phyloP scores from a whole-genome alignment of 2,888 invertebrate genomes.

The Microplitis manilae region DNA sequence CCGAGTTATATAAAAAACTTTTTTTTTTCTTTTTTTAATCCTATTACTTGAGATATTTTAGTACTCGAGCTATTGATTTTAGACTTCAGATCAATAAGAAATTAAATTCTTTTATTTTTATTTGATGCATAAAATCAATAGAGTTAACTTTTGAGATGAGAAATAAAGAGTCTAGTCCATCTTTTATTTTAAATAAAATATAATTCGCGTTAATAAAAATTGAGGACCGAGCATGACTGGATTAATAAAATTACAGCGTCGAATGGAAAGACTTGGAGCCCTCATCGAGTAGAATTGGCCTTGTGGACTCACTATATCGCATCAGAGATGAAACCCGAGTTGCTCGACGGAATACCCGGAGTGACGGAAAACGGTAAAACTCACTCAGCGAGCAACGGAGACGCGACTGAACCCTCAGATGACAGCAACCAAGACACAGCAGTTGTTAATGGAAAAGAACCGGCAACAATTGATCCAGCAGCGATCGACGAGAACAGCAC shows the following conservation, averaged over 20 bases:
- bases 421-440: slow-evolving; percentile 82
- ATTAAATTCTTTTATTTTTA: background rate
- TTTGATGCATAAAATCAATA: background rate
- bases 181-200: background rate
- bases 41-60: slow-evolving; percentile 32
- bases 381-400: slow-evolving; percentile 69
- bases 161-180: background rate
- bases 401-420: slow-evolving; percentile 76
- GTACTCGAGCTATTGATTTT: background rate
- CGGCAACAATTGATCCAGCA: slow-evolving; percentile 73
- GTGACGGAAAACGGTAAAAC: slow-evolving; percentile 73
- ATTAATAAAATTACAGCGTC: slow-evolving; percentile 63
- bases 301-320: slow-evolving; percentile 94
- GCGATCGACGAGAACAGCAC: slow-evolving; percentile 81
- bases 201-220: background rate
- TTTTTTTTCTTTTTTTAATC: slow-evolving; percentile 48
- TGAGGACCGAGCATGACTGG: slow-evolving; percentile 65
- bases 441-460: slow-evolving; percentile 69
- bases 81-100: background rate
- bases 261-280: slow-evolving; percentile 73
- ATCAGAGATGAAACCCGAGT: slow-evolving; percentile 86
- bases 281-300: slow-evolving; percentile 87
- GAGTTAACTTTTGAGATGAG: background rate
- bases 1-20: background rate
- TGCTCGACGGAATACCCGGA: slow-evolving; percentile 81